Conservation (phyloP, 2,113 vertebrate genomes). For the Callocephalon fimbriatum region DNA sequence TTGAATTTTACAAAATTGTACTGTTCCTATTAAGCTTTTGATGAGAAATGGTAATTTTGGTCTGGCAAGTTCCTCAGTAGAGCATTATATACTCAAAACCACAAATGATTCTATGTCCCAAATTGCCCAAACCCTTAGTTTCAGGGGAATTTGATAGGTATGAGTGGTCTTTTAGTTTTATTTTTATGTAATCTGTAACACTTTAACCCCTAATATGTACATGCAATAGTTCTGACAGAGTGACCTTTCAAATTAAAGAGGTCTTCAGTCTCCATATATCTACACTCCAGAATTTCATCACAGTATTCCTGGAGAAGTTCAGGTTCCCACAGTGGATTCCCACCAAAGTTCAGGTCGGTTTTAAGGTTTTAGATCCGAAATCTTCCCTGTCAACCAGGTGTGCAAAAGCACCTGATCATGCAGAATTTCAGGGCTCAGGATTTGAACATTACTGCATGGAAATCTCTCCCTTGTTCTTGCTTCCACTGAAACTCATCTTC, state of each 20-base stretch:
- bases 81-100: background rate
- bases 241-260: background rate
- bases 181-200: background rate
- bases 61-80: background rate
- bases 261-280: background rate
- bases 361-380: background rate
- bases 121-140: background rate
- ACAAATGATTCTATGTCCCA: background rate
- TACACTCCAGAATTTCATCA: background rate
- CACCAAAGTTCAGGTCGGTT: background rate
- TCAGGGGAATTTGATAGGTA: background rate
- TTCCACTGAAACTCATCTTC: background rate
- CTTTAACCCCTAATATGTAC: background rate
- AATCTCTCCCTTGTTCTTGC: background rate
- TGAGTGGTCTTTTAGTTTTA: background rate
- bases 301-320: background rate
- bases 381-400: background rate
- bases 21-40: background rate
- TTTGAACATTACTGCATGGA: background rate
- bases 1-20: background rate
- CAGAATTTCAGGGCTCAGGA: background rate
- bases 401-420: background rate
- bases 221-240: background rate
- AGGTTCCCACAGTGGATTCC: background rate
- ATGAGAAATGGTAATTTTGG: background rate